Conservation (phyloP, 2,797 vertebrate genomes). For the Tragopan temminckii region DNA sequence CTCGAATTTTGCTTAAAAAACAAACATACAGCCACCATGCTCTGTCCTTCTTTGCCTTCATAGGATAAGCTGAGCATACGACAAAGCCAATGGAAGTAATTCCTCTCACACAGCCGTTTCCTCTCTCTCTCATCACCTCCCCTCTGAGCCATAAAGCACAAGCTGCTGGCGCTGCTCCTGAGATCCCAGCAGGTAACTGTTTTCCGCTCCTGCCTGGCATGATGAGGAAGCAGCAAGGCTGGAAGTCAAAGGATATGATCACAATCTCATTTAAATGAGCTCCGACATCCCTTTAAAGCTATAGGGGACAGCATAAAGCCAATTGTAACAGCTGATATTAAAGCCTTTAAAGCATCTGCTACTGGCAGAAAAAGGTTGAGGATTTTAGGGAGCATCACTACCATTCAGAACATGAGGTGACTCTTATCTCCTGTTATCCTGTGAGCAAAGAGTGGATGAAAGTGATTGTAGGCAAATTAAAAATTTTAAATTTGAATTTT, state of each 20-base stretch:
- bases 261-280: not conserved
- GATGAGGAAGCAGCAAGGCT: not conserved
- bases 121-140: not conserved
- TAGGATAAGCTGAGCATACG: not conserved
- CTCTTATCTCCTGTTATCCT: not conserved
- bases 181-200: not conserved
- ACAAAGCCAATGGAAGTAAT: not conserved
- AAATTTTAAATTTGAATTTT: not conserved
- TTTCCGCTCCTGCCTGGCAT: not conserved
- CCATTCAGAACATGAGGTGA: not conserved
- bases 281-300: not conserved
- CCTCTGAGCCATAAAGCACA: not conserved
- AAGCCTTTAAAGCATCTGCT: not conserved
- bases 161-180: not conserved
- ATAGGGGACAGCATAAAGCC: not conserved
- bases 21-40: not conserved
- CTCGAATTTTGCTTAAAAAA: not conserved
- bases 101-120: accelerated
- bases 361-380: not conserved
- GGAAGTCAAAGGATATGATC: not conserved
- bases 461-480: not conserved
- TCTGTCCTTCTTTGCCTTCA: not conserved
- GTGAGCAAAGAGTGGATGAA: not conserved
- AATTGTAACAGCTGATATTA: not conserved
- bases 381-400: not conserved